Base-by-base conservation (phyloP, 2,888 invertebrate species). In the Hyposoter didymator region DNA sequence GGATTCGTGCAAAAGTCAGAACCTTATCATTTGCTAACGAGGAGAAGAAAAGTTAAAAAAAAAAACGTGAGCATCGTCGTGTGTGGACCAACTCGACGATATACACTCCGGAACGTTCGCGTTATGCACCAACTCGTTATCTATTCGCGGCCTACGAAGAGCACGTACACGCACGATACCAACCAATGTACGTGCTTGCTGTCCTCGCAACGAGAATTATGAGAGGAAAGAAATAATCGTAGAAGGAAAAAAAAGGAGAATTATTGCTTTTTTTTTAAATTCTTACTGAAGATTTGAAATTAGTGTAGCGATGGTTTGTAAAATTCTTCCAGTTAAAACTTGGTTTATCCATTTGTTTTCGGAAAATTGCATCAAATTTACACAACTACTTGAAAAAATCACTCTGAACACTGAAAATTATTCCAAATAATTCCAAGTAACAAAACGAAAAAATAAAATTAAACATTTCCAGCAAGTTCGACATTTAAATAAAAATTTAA, bases 101-200 rank as follows among this genome's bases (percentile, higher is more conserved):
- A 73, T 72, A 78, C 82, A 62, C 76, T 64, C 52, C 55, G n/a
- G 64, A 73, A 19, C 52, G 22, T n/a, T 70, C 47, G 70, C 49
- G 70, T 70, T 70, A 49, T 70, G 70, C 81, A 72, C 76, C 83
- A 55, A 80, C 70, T 75, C 70, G 79, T 80, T 84, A 86, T 87
- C 86, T 86, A 79, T 85, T 86, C 85, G 79, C 74, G 78, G 79
- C 82, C 82, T 59, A 87, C 86, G 87, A 78, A 55, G 82, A 76
- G 64, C 84, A 79, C 79, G 84, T 84, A 79, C 86, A 87, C 84
- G 86, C 87, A 84, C 79, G 83, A 87, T 83, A 85, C 70, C 81
- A 64, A 86, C 81, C 43, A 43, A 74, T 43, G 74, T 74, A 74
- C 74, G 74, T 74, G 74, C 74, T 45, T 28, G 39, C 59, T 52